Base-by-base conservation (phyloP, 2,113 vertebrate genomes). In the Fregetta grallaria region DNA sequence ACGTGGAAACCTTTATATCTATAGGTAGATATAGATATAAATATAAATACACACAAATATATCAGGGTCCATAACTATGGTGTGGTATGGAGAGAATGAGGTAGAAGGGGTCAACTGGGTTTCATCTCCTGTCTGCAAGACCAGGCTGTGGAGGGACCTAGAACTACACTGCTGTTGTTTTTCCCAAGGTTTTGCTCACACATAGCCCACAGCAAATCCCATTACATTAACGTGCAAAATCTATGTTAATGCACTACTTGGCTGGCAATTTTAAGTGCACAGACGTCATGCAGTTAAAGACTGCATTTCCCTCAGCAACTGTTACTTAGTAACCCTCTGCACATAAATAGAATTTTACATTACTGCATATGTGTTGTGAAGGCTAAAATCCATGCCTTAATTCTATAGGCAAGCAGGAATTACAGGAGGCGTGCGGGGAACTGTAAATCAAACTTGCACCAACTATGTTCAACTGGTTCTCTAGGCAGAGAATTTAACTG, bases 241-340 rank as follows among this genome's bases (percentile, higher is more conserved):
- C 95, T 96, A 86, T 93, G 91, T 56, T 94, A 97, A 96, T 91
- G 92, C 47, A 94, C 63, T 95, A n/a, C 61, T 86, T 53, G 80
- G 65, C 92, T 81, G 42, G 65, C 76, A 81, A 79, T 91, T 94
- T 86, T 77, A 86, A 92, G 79, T 15, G 47, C 91, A 75, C 76
- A 92, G 83, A 86, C 92, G 17, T 96, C 95, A 96, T 3, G 32
- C 61, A 71, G 88, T 92, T 83, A 70, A 90, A 92, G 79, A 49
- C 65, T 81, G 72, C 86, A 83, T 87, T 94, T 93, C 88, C 91
- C 94, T 88, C 96, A 95, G 96, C 96, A 95, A 97, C 94, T 94
- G 95, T 96, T 96, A 93, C 96, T 96, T 94, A 89, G 96, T 97
- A 95, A 96, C 95, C 68, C 86, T 67, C 87, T 61, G 82, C 68